Evolutionary conservation across 2,797 vertebrate genomes (phyloP).

Genomic region (Muraenolepis orangiensis): DNA sequence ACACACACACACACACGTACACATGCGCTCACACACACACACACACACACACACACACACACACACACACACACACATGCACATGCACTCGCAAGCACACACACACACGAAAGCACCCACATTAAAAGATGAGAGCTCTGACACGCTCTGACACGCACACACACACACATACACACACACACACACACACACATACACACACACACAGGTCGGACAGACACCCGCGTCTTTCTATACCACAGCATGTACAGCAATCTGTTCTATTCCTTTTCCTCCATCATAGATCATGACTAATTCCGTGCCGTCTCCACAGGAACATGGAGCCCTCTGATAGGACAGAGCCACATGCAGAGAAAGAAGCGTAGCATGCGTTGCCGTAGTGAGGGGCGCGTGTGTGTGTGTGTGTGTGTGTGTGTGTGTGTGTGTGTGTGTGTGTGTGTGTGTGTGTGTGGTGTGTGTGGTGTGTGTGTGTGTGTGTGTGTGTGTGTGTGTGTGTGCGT

Average conservation of each 20-base stretch:
- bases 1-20: no score
- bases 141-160: no score
- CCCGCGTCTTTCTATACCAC: background rate
- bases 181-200: no score
- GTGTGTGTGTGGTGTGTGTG: background rate
- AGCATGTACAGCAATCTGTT: conserved; percentile 12
- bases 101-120: no score
- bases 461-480: background rate
- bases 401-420: background rate
- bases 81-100: no score
- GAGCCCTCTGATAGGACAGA: conserved; percentile 31
- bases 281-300: conserved; percentile 8
- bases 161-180: no score
- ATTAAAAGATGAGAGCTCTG: no score
- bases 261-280: conserved; percentile 7
- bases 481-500: no score
- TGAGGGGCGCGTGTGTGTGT: no score
- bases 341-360: background rate
- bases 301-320: background rate
- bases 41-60: background rate
- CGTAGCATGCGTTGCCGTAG: no score
- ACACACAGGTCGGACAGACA: background rate
- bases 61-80: background rate
- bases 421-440: background rate
- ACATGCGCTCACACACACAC: no score